Evolutionary conservation across 1,140 invertebrate species (phyloP).

Genomic region (Sycophaga agraensis): DNA sequence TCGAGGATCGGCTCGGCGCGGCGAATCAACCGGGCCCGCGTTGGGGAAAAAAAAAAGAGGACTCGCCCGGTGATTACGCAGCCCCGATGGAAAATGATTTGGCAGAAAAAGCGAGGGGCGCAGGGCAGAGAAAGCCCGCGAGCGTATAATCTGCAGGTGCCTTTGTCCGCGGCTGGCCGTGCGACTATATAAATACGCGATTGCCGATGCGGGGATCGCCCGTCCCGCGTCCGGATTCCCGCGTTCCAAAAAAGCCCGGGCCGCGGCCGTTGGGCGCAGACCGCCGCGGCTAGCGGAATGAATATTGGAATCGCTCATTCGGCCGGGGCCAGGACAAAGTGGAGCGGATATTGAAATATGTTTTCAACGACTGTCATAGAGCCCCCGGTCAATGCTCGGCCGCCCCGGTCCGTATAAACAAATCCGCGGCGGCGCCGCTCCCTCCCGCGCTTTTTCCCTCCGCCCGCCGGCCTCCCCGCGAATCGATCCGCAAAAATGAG

Average conservation of each 20-base stretch:
- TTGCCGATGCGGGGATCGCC: background rate
- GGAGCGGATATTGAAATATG: constrained; percentile 38
- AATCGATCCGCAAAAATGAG: no score
- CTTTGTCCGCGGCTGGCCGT: constrained; percentile 25
- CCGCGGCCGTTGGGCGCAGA: background rate
- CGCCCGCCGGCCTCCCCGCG: no score
- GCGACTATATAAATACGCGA: constrained; percentile 28
- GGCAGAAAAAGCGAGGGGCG: background rate
- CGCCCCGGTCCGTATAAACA: constrained; percentile 4
- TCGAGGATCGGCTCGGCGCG: no score
- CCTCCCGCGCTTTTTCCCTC: background rate
- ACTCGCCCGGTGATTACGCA: no score
- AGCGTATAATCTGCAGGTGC: constrained; percentile 25
- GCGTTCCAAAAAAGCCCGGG: constrained; percentile 21
- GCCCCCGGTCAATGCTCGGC: background rate
- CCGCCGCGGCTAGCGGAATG: constrained; percentile 11
- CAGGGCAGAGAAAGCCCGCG: background rate
- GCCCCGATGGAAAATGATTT: background rate
- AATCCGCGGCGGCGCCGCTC: background rate
- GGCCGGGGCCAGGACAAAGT: constrained; percentile 31
- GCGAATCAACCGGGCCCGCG: no score
- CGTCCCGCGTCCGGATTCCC: background rate
- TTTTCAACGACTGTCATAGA: constrained; percentile 33
- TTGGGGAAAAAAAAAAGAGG: no score
- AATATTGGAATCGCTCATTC: constrained; percentile 28